phyloP scores from a whole-genome alignment of 2,797 vertebrate species.

The Danio jaintianensis region DNA sequence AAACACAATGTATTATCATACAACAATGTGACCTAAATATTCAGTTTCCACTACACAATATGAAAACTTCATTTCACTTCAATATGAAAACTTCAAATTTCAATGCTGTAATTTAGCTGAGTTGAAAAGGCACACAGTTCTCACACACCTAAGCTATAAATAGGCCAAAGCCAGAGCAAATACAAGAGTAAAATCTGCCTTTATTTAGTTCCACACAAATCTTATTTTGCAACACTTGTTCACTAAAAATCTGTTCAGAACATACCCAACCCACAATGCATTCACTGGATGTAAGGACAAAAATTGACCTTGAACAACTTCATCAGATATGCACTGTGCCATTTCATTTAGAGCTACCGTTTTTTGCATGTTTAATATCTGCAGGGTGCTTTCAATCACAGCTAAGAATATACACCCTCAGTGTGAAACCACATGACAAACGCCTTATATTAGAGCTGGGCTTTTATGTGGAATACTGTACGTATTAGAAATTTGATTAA shows the following conservation, averaged over 20 bases:
- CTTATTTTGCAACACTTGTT: not conserved
- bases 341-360: constrained; percentile 22
- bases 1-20: not conserved
- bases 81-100: too few relatives aligned
- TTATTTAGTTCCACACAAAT: constrained; percentile 10
- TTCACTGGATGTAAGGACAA: not conserved
- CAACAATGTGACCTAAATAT: not conserved
- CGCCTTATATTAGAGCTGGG: not conserved
- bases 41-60: not conserved
- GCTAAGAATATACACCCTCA: constrained; percentile 9
- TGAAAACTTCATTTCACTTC: constrained; percentile 7
- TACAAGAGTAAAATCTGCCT: not conserved
- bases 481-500: not conserved
- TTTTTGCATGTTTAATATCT: constrained; percentile 10
- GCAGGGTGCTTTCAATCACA: constrained; percentile 13
- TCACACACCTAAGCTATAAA: not conserved
- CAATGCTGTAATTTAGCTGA: constrained; percentile 2
- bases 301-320: constrained; percentile 19
- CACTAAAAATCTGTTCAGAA: not conserved
- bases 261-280: not conserved
- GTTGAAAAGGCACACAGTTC: not conserved
- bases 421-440: not conserved
- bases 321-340: constrained; percentile 22
- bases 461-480: constrained; percentile 6
- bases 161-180: constrained; percentile 1